Percentiles rank a stretch among this genome's conserved stretches.
Conservation (phyloP, 2,113 vertebrate species). For the Sorex araneus region DNA sequence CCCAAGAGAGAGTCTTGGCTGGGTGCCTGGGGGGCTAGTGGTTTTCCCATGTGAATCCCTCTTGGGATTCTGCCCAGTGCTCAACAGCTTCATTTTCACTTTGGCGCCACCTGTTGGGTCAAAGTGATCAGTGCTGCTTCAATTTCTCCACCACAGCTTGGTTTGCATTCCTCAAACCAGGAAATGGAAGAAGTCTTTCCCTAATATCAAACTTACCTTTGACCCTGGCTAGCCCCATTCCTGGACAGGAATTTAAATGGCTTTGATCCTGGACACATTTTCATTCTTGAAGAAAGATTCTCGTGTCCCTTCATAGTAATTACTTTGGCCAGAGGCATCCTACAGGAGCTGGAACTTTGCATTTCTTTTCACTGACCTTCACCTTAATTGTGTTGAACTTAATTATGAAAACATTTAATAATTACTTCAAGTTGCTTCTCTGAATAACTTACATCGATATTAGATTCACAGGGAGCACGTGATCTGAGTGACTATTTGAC, state of each 20-base stretch:
- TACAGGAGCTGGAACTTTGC: background rate
- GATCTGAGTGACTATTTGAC: background rate
- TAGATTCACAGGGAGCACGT: background rate
- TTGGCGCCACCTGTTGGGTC: constrained; percentile 72
- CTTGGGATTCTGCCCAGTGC: background rate
- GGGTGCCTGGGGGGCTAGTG: background rate
- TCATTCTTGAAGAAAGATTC: constrained; percentile 29
- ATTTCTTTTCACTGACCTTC: background rate
- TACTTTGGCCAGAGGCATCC: background rate
- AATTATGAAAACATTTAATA: no score
- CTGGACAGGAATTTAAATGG: constrained; percentile 6
- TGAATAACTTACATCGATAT: background rate
- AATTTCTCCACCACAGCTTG: background rate
- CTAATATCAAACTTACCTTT: constrained; percentile 3
- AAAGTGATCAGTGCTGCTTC: background rate
- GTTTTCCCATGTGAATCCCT: background rate
- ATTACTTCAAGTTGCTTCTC: no score
- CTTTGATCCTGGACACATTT: background rate
- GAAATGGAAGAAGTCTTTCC: background rate
- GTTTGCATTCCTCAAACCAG: background rate
- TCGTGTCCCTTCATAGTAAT: background rate
- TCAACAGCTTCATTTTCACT: background rate
- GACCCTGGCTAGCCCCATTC: background rate
- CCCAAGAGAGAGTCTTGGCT: background rate
- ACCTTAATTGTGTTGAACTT: no score